phyloP scores from a whole-genome alignment of 37 sponge, comb jelly and placozoan species.

The Cladorhizidae sp. region DNA sequence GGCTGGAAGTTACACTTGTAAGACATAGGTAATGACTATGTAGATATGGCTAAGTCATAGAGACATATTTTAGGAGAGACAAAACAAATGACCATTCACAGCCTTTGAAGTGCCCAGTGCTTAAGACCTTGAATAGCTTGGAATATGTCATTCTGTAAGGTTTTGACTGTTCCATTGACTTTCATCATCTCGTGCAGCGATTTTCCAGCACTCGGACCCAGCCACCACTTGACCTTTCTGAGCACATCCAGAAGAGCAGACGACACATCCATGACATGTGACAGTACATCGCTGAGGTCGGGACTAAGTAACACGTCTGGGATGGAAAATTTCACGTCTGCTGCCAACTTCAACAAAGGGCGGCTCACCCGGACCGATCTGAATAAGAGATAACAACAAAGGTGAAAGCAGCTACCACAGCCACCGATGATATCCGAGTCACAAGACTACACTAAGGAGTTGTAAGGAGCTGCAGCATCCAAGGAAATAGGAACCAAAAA shows the following conservation, averaged over 20 bases:
- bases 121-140: slow-evolving; percentile 32
- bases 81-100: too few species aligned
- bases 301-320: slow-evolving; percentile 51
- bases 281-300: slow-evolving; percentile 38
- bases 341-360: not conserved
- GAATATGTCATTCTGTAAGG: slow-evolving; percentile 25
- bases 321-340: slow-evolving; percentile 51
- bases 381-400: not conserved
- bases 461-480: too few species aligned
- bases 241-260: slow-evolving; percentile 23
- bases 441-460: too few species aligned
- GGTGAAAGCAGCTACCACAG: not conserved
- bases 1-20: too few species aligned
- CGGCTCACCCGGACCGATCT: not conserved
- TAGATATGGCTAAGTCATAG: too few species aligned
- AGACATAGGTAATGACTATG: too few species aligned
- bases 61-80: too few species aligned
- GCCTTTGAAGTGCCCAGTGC: too few species aligned
- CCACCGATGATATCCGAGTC: too few species aligned
- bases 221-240: slow-evolving; percentile 41
- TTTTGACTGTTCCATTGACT: slow-evolving; percentile 15
- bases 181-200: slow-evolving; percentile 32
- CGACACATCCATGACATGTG: slow-evolving; percentile 28
- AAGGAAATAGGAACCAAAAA: too few species aligned
- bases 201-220: slow-evolving; percentile 26